Conservation (phyloP, 2,113 vertebrate species). For the Petrocephalus zakoni region DNA sequence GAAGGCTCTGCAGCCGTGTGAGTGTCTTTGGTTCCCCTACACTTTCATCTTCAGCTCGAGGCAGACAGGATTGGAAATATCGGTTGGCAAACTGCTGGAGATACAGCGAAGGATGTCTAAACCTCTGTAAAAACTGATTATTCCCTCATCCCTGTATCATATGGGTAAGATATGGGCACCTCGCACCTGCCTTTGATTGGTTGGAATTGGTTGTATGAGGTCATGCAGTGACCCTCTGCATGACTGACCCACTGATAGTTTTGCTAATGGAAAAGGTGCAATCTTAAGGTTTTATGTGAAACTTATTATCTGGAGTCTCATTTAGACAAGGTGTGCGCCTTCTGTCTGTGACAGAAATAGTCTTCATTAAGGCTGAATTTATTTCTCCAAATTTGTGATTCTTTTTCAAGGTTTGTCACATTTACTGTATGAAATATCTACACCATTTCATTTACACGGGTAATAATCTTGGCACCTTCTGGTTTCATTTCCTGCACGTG, state of each 20-base stretch:
- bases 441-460: background rate
- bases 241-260: background rate
- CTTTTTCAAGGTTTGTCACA: background rate
- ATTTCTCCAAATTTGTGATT: background rate
- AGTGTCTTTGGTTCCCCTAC: background rate
- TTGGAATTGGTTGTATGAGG: background rate
- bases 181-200: background rate
- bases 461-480: background rate
- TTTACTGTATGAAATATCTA: background rate
- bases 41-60: background rate
- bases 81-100: background rate
- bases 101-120: background rate
- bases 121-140: background rate
- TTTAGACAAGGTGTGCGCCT: background rate
- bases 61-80: background rate
- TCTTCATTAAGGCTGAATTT: background rate
- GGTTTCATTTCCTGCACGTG: background rate
- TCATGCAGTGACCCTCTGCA: background rate
- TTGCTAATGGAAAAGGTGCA: background rate
- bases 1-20: conserved; percentile 75
- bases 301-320: background rate
- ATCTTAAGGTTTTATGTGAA: background rate
- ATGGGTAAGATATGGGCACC: background rate
- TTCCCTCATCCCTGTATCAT: background rate
- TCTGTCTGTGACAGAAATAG: background rate